Percentiles rank a stretch among this genome's conserved stretches.
Evolutionary conservation across 2,797 vertebrate genomes (phyloP).

Genomic region (Silurus lanzhouensis): DNA sequence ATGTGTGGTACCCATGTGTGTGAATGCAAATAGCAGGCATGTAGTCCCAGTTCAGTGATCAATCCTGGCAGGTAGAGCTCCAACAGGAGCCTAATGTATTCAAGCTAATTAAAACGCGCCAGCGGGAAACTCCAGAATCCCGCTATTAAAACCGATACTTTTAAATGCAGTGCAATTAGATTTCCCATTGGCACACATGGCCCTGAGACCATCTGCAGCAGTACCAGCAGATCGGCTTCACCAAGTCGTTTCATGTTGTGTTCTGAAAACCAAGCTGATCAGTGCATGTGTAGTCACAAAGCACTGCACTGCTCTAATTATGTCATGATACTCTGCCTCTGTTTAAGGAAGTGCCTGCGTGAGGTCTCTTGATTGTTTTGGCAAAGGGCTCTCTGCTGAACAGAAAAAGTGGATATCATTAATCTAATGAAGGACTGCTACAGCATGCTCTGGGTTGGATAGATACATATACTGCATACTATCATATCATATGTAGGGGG

Average conservation of each 20-base stretch:
- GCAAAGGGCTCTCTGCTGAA: constrained; percentile 41
- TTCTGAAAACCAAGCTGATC: constrained; percentile 44
- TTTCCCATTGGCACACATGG: constrained; percentile 57
- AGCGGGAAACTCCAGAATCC: constrained; percentile 67
- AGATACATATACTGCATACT: constrained; percentile 14
- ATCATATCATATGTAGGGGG: constrained; percentile 8
- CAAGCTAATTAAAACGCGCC: constrained; percentile 78
- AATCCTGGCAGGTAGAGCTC: constrained; percentile 77
- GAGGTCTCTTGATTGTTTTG: constrained; percentile 43
- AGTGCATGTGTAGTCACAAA: constrained; percentile 21
- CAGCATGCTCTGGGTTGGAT: constrained; percentile 3
- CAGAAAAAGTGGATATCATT: constrained; percentile 45
- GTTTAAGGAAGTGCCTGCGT: constrained; percentile 47
- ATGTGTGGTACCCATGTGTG: constrained; percentile 62
- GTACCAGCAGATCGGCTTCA: constrained; percentile 33
- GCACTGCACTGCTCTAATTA: constrained; percentile 49
- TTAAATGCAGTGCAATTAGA: constrained; percentile 62
- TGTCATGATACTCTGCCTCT: constrained; percentile 52
- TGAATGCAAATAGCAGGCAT: constrained; percentile 63
- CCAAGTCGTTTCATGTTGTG: constrained; percentile 49
- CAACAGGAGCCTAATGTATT: constrained; percentile 78
- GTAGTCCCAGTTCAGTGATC: constrained; percentile 68
- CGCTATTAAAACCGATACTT: constrained; percentile 70
- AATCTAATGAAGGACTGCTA: constrained; percentile 44
- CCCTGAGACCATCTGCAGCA: constrained; percentile 56